Percentiles rank a stretch among this genome's conserved stretches.
Conservation (phyloP, 2,797 vertebrate genomes). For the Siniperca obscura region DNA sequence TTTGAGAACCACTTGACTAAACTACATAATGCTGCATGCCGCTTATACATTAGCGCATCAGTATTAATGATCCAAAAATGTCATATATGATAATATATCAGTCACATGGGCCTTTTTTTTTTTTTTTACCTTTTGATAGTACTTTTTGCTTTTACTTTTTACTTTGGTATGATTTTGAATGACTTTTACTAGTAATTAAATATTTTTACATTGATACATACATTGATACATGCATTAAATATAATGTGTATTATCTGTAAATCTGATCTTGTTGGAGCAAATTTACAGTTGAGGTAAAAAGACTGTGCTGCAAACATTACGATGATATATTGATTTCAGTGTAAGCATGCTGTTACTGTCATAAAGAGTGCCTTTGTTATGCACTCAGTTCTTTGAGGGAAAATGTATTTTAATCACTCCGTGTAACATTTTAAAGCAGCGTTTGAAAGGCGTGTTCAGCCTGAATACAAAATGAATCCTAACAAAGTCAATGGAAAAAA, state of each 20-base stretch:
- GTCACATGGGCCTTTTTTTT: no score
- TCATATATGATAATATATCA: no score
- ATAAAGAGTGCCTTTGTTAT: constrained; percentile 17
- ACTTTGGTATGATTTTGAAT: not conserved
- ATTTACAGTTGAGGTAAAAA: no score
- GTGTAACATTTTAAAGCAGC: constrained; percentile 10
- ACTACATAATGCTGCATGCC: not conserved
- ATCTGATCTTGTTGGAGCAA: not conserved
- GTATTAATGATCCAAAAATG: not conserved
- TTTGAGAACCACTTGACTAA: not conserved
- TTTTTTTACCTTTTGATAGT: no score
- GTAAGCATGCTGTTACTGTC: not conserved
- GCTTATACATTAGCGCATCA: not conserved
- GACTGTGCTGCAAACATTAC: not conserved
- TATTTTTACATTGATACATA: not conserved
- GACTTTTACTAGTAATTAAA: not conserved
- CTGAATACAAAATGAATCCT: constrained; percentile 14
- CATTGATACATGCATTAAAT: no score
- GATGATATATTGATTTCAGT: not conserved
- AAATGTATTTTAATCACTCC: constrained; percentile 12
- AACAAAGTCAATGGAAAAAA: not conserved
- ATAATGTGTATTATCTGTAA: no score
- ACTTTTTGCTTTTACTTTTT: no score
- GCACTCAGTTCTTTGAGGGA: not conserved
- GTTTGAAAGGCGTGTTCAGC: not conserved